Base-by-base conservation (phyloP, 2,797 vertebrate species). In the Silurus aristotelis region DNA sequence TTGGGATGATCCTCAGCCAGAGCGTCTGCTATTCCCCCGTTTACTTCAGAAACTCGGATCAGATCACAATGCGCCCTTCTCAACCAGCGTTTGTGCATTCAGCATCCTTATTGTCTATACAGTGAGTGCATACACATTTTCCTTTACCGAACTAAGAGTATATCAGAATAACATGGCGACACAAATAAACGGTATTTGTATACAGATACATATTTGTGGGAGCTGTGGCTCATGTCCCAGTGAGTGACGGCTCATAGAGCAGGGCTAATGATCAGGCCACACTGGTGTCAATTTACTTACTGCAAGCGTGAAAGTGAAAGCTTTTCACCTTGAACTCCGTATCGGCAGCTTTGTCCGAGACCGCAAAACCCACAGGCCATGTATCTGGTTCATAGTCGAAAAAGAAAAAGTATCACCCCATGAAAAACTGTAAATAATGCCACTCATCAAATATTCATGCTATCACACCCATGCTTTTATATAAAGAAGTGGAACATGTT, bases 221-320 rank as follows among this genome's bases (percentile, higher is more conserved):
- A 87, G 90, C 88, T 92, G 93, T 90, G 92, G 92, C 93, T 93
- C 86, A 87, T 91, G 91, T 93, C 91, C 92, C 89, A 90, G 89
- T 90, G 89, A 89, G 83, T 66, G 66, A 82, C 87, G 77, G 70
- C 89, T 91, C 89, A 86, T 88, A 90, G 91, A 83, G 90, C 87
- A 87, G 85, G 89, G 89, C 89, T 90, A 90, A 90, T 80, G 89
- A 91, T 91, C 87, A 87, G 92, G 91, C 86, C 88, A 80, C 83
- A 85, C 15, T 88, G 90, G 90, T 92, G 92, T 94, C 91, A 87
- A 87, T 84, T 94, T 92, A 92, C 87, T 94, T 92, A 92, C 87
- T 81, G 52, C 73, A 67, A 83, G 83, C 88, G 85, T 86, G 90
- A 73, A 91, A 92, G 91, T 90, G 87, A 90, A 89, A 89, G 88